Evolutionary conservation across 1,140 invertebrate genomes (phyloP).

Genomic region (Drosophila eugracilis): DNA sequence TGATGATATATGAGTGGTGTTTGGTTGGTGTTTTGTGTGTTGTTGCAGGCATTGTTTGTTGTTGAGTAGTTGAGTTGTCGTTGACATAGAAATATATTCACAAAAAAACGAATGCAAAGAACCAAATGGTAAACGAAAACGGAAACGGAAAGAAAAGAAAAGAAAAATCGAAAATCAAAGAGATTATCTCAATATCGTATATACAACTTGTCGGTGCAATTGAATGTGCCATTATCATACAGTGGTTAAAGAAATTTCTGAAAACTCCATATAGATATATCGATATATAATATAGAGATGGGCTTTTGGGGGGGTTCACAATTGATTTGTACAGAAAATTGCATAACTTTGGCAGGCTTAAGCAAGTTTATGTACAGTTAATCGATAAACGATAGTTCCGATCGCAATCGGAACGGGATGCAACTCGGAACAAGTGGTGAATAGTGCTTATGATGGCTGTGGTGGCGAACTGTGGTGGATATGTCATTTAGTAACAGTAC

Average conservation of each 20-base stretch:
- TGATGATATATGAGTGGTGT: slow-evolving; percentile 32
- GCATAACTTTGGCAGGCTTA: slow-evolving; percentile 1
- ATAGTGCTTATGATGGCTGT: slow-evolving; percentile 12
- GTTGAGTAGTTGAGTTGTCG: slow-evolving; percentile 46
- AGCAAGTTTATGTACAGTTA: slow-evolving; percentile 37
- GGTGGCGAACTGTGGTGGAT: slow-evolving; percentile 13
- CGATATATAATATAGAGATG: slow-evolving; percentile 10
- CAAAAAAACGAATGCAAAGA: slow-evolving; percentile 68
- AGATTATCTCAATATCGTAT: slow-evolving; percentile 48
- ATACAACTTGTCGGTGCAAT: slow-evolving; percentile 41
- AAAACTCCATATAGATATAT: slow-evolving; percentile 14
- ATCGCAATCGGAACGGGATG: slow-evolving; percentile 16
- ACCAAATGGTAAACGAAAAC: slow-evolving; percentile 53
- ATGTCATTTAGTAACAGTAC: slow-evolving; percentile 76
- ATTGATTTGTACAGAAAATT: slow-evolving; percentile 43
- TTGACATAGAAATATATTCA: slow-evolving; percentile 75
- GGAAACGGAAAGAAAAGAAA: slow-evolving; percentile 59
- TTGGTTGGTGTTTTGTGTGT: slow-evolving; percentile 34
- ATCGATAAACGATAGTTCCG: slow-evolving; percentile 14
- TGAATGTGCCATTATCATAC: slow-evolving; percentile 37
- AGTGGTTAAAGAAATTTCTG: slow-evolving; percentile 11
- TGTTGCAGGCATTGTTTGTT: slow-evolving; percentile 51
- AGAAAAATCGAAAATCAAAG: slow-evolving; percentile 60
- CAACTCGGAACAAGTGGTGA: slow-evolving; percentile 22
- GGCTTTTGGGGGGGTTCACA: slow-evolving; percentile 3